Evolutionary conservation across 1,140 invertebrate species (phyloP), one percentile per base, ranked within the genome.

Genomic region (Eufriesea mexicana): DNA sequence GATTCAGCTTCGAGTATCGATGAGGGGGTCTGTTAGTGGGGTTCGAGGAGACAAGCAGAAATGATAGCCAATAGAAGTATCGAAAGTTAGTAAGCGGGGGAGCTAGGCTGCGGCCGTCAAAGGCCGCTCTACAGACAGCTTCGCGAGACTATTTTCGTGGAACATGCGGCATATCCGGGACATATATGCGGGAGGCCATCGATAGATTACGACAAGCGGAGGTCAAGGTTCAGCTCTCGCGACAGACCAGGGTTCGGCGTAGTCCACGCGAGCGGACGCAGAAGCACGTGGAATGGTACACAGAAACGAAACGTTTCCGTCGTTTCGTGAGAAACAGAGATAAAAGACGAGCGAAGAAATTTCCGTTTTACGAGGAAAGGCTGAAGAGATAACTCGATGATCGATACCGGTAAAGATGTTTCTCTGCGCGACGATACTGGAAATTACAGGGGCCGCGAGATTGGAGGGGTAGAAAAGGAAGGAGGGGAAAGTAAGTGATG

Each of bases 151-250:
- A 57, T 18, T 35, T 66, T 59, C 16, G 70, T 23, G 57, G 49
- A 14, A 9, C 68, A 62, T 57, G 64, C 49, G 59, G 28, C n/a
- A 35, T 35, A 35, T 35, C 35, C 0, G 35, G 9, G 0, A 28
- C n/a, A 47, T 25, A 35, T 25, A 72, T 73, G 78, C 66, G 62
- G 18, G n/a, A 35, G 57, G 16, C 16, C 76, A 85, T 73, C 74
- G 57, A 20, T 66, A 20, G 73, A 78, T 74, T 61, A 85, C 76
- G 64, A 72, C 64, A 67, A 57, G 54, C 59, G 74, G 67, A 84
- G 79, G 75, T 87, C 80, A 87, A 83, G 85, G 84, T 70, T 83
- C 57, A 47, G 20, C 54, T 51, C 35, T 74, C 68, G 62, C 54
- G 57, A 77, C 20, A 61, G 51, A 16, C 25, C 49, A n/a, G 42